Conservation (phyloP, 2,113 vertebrate genomes). For the Genyomyrus donnyi region DNA sequence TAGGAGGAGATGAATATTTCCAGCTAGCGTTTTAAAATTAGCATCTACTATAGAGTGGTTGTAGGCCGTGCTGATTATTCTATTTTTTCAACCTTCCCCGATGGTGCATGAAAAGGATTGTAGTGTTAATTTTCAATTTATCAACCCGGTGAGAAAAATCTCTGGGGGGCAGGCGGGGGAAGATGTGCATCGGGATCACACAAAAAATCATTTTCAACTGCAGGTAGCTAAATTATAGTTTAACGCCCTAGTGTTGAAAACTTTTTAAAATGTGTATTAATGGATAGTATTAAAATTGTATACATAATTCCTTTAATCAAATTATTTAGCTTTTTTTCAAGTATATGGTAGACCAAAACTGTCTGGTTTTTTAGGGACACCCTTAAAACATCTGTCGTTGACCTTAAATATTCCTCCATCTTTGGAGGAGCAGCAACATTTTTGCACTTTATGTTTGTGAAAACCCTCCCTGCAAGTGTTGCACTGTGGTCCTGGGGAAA, state of each 20-base stretch:
- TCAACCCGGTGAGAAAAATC: constrained; percentile 21
- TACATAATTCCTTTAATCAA: background rate
- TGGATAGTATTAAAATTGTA: background rate
- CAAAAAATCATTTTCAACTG: background rate
- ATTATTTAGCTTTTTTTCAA: background rate
- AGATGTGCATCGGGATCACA: background rate
- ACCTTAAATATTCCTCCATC: background rate
- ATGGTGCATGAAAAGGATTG: background rate
- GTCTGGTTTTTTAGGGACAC: background rate
- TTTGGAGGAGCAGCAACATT: background rate
- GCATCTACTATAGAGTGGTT: background rate
- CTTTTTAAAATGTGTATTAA: background rate
- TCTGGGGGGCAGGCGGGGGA: background rate
- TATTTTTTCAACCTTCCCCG: background rate
- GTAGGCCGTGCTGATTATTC: constrained; percentile 8
- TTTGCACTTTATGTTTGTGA: background rate
- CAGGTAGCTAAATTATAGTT: background rate
- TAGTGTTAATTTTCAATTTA: constrained; percentile 17
- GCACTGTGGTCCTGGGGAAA: background rate
- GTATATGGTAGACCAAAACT: background rate
- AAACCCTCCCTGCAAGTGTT: background rate
- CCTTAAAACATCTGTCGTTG: background rate
- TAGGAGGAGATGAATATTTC: constrained; percentile 12
- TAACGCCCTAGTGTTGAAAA: background rate
- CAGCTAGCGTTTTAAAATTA: constrained; percentile 14